Evolutionary conservation across 2,888 invertebrate species (phyloP).

Genomic region (Pheosia gnoma): DNA sequence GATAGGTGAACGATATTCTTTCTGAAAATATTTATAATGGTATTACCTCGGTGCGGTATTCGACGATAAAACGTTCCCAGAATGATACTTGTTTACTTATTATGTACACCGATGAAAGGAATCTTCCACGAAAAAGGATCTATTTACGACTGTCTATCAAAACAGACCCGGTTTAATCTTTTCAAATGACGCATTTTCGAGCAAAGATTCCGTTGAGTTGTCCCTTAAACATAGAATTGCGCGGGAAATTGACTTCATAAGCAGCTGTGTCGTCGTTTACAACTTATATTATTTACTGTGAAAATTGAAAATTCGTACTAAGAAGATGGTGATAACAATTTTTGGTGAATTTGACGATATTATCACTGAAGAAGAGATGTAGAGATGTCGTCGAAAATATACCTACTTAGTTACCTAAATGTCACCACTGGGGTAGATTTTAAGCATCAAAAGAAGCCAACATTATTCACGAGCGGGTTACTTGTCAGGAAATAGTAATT

Average conservation of each 20-base stretch:
- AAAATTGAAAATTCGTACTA: slow-evolving; percentile 24
- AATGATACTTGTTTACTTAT: slow-evolving; percentile 50
- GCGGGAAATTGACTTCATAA: slow-evolving; percentile 55
- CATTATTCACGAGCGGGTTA: too few relatives aligned
- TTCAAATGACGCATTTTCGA: slow-evolving; percentile 51
- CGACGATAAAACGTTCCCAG: slow-evolving; percentile 48
- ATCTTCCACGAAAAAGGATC: slow-evolving; percentile 52
- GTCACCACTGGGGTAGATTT: too few relatives aligned
- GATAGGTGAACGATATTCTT: slow-evolving; percentile 23
- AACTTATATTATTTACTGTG: slow-evolving; percentile 25
- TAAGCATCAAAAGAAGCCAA: too few relatives aligned
- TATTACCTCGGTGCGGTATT: slow-evolving; percentile 48
- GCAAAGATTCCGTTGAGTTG: slow-evolving; percentile 40
- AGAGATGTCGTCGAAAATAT: background rate
- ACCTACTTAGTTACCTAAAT: background rate
- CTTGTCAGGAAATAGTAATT: too few relatives aligned
- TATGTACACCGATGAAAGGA: slow-evolving; percentile 52
- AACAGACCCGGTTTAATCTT: slow-evolving; percentile 57
- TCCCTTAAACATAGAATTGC: slow-evolving; percentile 43
- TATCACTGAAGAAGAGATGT: background rate
- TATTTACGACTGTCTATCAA: slow-evolving; percentile 60
- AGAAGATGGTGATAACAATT: too few relatives aligned
- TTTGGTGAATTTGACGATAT: background rate
- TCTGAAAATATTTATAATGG: slow-evolving; percentile 39
- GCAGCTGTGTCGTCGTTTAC: slow-evolving; percentile 45